Evolutionary conservation across 2,888 invertebrate species (phyloP).

Genomic region (Mellilla xanthometata): DNA sequence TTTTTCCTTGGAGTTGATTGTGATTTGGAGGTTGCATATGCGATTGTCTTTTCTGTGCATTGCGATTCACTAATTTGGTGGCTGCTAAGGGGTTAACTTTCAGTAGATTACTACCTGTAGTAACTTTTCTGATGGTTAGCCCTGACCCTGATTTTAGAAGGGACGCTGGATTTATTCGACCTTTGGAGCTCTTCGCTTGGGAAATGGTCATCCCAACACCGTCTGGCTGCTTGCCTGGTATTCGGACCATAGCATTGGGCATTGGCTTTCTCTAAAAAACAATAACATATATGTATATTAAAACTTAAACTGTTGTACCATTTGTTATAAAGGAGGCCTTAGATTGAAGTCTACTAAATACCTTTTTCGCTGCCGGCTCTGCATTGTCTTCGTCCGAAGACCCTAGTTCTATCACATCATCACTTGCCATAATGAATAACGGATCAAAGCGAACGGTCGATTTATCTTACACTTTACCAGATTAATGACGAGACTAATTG

Average conservation of each 20-base stretch:
- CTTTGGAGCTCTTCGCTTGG: constrained; percentile 36
- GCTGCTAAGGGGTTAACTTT: too few relatives aligned
- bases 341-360: constrained; percentile 24
- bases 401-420: constrained; percentile 72
- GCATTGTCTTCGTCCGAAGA: constrained; percentile 70
- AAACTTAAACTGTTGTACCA: neutral
- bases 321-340: too few relatives aligned
- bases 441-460: too few relatives aligned
- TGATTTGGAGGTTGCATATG: too few relatives aligned
- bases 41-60: too few relatives aligned
- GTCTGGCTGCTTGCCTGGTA: constrained; percentile 52
- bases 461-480: too few relatives aligned
- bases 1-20: too few relatives aligned
- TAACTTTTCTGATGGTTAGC: constrained; percentile 41
- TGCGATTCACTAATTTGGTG: too few relatives aligned
- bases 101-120: neutral
- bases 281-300: neutral
- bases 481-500: too few relatives aligned
- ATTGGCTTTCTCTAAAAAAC: constrained; percentile 57
- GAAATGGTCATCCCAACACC: constrained; percentile 52
- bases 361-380: constrained; percentile 66
- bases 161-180: constrained; percentile 29
- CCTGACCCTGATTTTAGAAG: constrained; percentile 35
- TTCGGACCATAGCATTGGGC: constrained; percentile 70
- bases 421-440: constrained; percentile 54